Base-by-base conservation (phyloP, 2,797 vertebrate species). In the Okamejei kenojei region DNA sequence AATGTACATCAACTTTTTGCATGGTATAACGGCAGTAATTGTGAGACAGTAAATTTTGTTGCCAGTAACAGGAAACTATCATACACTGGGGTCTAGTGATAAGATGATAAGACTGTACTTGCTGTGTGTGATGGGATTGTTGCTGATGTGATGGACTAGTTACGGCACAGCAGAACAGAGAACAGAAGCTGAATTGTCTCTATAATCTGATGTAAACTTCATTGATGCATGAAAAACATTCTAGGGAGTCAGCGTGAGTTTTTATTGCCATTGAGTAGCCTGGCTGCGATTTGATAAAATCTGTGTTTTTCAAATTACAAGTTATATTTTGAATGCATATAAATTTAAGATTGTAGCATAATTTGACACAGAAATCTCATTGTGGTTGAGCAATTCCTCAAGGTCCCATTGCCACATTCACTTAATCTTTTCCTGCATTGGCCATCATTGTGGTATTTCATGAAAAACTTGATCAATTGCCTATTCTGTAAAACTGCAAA, bases 291-390 rank as follows among this genome's bases (percentile, higher is more conserved):
- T 95, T 91, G 74, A 91, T 63, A 94, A 93, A 94, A 95, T 94
- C 96, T 96, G 94, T 95, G 95, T 96, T 97, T 96, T 95, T 93
- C 93, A 95, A 96, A 95, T 96, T 95, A 95, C 94, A 94, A 95
- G 94, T 65, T 93, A 93, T 94, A 35, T 95, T 95, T 95, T 95
- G 94, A 94, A 95, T 94, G 94, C 84, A 94, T 95, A 94, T 95
- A 95, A 94, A 94, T 95, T 95, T 96, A 96, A 95, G 95, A 95
- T 96, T 96, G 95, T 94, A 94, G 94, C 21, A 91, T 21, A 91
- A 73, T 93, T 95, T 95, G 95, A 94, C 94, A 95, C 94, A 94
- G 82, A 96, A 96, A 96, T 96, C 95, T 96, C 95, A 95, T 96
- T 96, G 95, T 94, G 93, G 93, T 95, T 94, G 94, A 95, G 95